Evolutionary conservation across 2,888 invertebrate genomes (phyloP).

Genomic region (Lycaena phlaeas): DNA sequence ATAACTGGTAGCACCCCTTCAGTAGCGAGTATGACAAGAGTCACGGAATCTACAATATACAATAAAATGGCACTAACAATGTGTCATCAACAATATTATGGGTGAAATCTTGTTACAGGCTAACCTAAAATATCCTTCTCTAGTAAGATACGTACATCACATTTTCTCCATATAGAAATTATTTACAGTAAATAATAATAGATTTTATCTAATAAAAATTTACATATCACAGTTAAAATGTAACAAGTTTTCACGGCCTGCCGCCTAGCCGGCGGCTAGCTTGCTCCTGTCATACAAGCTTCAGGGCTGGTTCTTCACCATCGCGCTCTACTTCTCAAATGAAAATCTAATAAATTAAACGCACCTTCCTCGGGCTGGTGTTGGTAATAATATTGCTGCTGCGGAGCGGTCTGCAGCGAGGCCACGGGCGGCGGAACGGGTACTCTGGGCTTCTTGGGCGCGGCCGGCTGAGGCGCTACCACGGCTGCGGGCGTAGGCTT

Average conservation of each 20-base stretch:
- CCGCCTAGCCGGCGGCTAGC: slow-evolving; percentile 61
- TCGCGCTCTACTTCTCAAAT: slow-evolving; percentile 72
- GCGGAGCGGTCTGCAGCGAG: slow-evolving; percentile 56
- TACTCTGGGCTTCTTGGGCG: slow-evolving; percentile 61
- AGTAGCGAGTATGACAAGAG: slow-evolving; percentile 74
- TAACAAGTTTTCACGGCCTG: slow-evolving; percentile 68
- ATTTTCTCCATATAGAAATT: slow-evolving; percentile 53
- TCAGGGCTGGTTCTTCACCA: slow-evolving; percentile 74
- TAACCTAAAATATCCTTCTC: slow-evolving; percentile 60
- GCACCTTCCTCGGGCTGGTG: slow-evolving; percentile 74
- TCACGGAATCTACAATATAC: slow-evolving; percentile 70
- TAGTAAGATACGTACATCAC: slow-evolving; percentile 60
- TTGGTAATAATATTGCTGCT: slow-evolving; percentile 72
- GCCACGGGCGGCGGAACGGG: slow-evolving; percentile 59
- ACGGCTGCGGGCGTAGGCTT: slow-evolving; percentile 54
- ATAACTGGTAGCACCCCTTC: slow-evolving; percentile 75
- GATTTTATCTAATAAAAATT: slow-evolving; percentile 67
- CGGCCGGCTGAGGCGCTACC: slow-evolving; percentile 59
- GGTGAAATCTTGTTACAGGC: slow-evolving; percentile 73
- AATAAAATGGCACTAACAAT: slow-evolving; percentile 69
- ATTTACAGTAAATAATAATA: slow-evolving; percentile 64
- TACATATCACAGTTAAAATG: slow-evolving; percentile 73
- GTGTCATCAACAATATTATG: slow-evolving; percentile 66
- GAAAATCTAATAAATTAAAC: slow-evolving; percentile 74
- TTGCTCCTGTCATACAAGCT: slow-evolving; percentile 75